These are phyloP conservation scores for Acromyrmex charruanus DNA, from an alignment of 1,140 invertebrate genomes.

Conservation along the genomic window DNA sequence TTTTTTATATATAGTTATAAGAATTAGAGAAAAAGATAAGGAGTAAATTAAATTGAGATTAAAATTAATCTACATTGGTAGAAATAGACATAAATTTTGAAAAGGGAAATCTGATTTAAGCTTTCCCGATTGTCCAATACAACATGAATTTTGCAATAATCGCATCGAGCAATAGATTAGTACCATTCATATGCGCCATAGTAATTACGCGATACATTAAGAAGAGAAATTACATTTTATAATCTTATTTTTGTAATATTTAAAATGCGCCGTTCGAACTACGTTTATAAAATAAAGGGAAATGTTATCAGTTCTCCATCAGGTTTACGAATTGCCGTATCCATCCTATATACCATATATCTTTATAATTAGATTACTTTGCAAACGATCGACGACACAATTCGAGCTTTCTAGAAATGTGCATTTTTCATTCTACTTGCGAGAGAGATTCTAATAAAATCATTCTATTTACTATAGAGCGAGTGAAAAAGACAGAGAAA, in stretches of 20 bases:
- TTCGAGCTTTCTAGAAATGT: constrained; percentile 26
- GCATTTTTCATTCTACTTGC: constrained; percentile 43
- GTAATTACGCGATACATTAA: constrained; percentile 66
- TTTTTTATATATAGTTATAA: too few relatives aligned
- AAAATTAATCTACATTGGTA: too few relatives aligned
- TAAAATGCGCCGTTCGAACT: constrained; percentile 71
- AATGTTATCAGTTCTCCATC: constrained; percentile 69
- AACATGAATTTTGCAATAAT: constrained; percentile 65
- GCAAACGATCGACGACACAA: not conserved
- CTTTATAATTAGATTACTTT: constrained; percentile 25
- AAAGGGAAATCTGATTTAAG: constrained; percentile 9
- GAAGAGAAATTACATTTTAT: constrained; percentile 74
- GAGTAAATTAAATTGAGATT: too few relatives aligned
- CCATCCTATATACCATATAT: not conserved
- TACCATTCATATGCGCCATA: constrained; percentile 69
- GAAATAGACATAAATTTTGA: not conserved
- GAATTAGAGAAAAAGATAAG: too few relatives aligned
- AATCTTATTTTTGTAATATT: constrained; percentile 82
- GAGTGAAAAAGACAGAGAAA: not conserved
- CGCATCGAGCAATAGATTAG: constrained; percentile 69
- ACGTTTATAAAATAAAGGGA: constrained; percentile 78
- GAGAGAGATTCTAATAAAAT: constrained; percentile 5
- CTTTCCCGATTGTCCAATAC: constrained; percentile 41
- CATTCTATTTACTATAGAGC: too few relatives aligned
- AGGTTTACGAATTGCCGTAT: not conserved